Percentiles rank a stretch among this genome's conserved stretches.
phyloP scores from a whole-genome alignment of 2,797 vertebrate species.

The Chelon labrosus region DNA sequence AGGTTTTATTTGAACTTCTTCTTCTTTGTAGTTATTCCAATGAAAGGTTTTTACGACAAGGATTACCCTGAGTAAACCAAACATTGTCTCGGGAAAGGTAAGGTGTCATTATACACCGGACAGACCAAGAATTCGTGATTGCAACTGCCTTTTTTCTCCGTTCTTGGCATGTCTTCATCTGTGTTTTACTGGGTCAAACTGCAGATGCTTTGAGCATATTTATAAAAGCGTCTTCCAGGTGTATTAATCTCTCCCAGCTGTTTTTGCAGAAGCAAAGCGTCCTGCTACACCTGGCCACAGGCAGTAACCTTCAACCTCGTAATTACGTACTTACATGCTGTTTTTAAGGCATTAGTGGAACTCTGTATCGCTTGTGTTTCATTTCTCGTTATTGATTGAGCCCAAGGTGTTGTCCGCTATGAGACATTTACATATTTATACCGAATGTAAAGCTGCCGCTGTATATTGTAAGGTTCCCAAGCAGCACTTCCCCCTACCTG shows the following conservation, averaged over 20 bases:
- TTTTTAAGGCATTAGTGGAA: conserved; percentile 10
- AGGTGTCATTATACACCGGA: neutral
- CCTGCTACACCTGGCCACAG: conserved; percentile 44
- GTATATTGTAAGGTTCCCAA: neutral
- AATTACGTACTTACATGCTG: conserved; percentile 23
- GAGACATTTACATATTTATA: neutral
- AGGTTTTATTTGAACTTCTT: conserved; percentile 15
- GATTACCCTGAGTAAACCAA: neutral
- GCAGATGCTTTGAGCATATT: conserved; percentile 43
- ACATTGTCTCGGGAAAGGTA: neutral
- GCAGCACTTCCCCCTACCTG: neutral
- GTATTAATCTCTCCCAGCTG: conserved; percentile 59
- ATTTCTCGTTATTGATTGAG: neutral
- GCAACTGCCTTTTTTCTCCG: neutral
- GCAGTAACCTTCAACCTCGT: conserved; percentile 21
- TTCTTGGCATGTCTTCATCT: conserved; percentile 16
- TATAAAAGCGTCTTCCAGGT: conserved; percentile 59
- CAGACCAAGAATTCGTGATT: conserved; percentile 5
- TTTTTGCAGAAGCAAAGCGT: conserved; percentile 30
- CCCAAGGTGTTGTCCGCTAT: neutral
- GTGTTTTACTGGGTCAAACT: conserved; percentile 49
- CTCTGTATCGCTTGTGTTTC: neutral
- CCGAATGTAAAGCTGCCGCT: neutral
- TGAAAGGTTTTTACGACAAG: conserved; percentile 7
- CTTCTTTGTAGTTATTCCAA: neutral